A percentile compares a stretch with the other conserved stretches of the same genome.
Evolutionary conservation across 2,113 vertebrate species (phyloP).

Genomic region (Passer domesticus): DNA sequence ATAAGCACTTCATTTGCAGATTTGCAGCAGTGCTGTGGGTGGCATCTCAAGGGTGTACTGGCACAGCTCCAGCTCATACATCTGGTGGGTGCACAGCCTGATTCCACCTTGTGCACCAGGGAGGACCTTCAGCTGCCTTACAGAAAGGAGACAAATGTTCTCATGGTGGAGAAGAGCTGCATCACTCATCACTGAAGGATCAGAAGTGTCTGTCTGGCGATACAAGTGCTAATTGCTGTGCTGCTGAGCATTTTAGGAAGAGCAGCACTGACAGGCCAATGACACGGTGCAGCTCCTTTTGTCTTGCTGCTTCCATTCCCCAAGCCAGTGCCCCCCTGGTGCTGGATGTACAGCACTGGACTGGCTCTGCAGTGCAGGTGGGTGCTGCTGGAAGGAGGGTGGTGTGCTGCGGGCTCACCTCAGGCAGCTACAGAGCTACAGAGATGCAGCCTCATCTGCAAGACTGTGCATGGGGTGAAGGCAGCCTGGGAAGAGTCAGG

Average conservation of each 20-base stretch:
- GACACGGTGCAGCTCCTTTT: not conserved
- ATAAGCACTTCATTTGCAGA: not conserved
- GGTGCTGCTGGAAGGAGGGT: not conserved
- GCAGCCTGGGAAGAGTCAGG: not conserved
- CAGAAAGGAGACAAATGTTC: not conserved
- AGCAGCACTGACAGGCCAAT: not conserved
- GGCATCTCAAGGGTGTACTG: rapidly evolving
- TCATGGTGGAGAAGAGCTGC: not conserved
- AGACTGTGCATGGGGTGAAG: rapidly evolving
- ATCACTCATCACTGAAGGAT: not conserved
- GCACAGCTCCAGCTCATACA: rapidly evolving
- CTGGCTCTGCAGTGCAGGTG: rapidly evolving
- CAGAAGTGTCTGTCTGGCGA: not conserved
- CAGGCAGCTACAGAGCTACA: too few relatives aligned
- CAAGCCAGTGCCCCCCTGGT: rapidly evolving
- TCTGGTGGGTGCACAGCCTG: too few relatives aligned
- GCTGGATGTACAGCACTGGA: rapidly evolving
- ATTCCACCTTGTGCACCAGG: not conserved
- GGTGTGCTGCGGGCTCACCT: rapidly evolving
- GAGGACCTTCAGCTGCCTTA: not conserved
- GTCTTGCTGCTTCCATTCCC: not conserved
- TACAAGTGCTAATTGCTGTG: not conserved
- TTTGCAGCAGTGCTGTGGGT: rapidly evolving
- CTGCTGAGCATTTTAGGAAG: not conserved
- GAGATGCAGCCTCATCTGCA: not conserved